These are phyloP conservation scores for Aleiodes sp. DNA, from an alignment of 1,140 invertebrate genomes.

Conservation along the genomic window DNA sequence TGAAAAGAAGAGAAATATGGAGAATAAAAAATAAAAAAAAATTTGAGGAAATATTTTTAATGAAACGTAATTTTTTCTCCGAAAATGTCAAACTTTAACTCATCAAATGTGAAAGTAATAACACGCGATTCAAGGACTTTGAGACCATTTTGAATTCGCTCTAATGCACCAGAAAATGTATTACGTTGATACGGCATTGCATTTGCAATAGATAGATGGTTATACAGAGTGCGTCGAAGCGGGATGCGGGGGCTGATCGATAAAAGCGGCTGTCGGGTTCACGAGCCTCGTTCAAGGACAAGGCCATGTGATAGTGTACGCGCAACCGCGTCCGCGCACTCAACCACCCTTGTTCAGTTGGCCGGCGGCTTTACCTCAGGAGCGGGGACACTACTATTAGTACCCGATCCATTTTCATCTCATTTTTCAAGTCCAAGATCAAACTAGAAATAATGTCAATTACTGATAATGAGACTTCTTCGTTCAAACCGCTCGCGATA, in stretches of 20 bases:
- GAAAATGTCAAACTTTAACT: too few relatives aligned
- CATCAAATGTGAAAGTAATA: too few relatives aligned
- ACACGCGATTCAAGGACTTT: too few relatives aligned
- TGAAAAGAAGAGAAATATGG: background rate
- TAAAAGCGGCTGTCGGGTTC: constrained; percentile 65
- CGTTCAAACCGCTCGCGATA: too few relatives aligned
- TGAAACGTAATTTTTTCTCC: too few relatives aligned
- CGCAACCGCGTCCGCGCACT: constrained; percentile 61
- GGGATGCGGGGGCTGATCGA: constrained; percentile 67
- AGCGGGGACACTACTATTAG: constrained; percentile 16
- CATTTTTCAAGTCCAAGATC: background rate
- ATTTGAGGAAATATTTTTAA: too few relatives aligned
- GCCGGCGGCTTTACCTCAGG: constrained; percentile 48
- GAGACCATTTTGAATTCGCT: too few relatives aligned
- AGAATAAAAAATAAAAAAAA: background rate
- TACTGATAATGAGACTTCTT: too few relatives aligned
- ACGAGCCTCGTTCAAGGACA: constrained; percentile 68
- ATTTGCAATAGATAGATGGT: constrained; percentile 59
- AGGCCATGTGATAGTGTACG: constrained; percentile 67
- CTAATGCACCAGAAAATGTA: constrained; percentile 9
- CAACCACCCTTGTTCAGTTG: constrained; percentile 51
- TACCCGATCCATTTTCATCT: background rate
- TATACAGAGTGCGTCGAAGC: constrained; percentile 60
- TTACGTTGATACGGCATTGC: constrained; percentile 56
- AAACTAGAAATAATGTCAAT: background rate